Evolutionary conservation across 2,113 vertebrate species (phyloP).

Genomic region (Chionomys nivalis): DNA sequence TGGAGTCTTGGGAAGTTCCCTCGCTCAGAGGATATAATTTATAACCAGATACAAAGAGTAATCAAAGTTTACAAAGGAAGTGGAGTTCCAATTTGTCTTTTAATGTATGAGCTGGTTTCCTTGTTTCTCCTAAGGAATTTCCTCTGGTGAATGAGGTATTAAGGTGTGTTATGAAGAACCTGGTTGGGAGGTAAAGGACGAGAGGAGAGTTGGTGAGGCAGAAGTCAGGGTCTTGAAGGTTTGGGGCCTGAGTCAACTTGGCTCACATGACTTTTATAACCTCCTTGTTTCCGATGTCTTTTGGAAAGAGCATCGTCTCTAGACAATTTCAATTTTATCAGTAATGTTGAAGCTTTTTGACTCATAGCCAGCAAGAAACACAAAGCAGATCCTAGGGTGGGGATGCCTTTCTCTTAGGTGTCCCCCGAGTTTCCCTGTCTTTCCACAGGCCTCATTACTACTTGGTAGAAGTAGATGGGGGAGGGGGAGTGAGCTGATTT

Average conservation of each 20-base stretch:
- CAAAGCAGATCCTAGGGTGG: not conserved
- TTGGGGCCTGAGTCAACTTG: not conserved
- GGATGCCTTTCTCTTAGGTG: not conserved
- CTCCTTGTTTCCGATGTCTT: not conserved
- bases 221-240: not conserved
- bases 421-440: not conserved
- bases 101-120: not conserved
- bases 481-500: slow-evolving; percentile 14
- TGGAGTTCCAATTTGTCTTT: not conserved
- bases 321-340: no score
- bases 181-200: not conserved
- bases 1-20: not conserved
- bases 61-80: not conserved
- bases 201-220: not conserved
- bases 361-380: not conserved
- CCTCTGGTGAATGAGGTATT: not conserved
- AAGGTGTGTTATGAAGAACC: no score
- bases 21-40: not conserved
- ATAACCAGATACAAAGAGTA: not conserved
- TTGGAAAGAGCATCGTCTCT: not conserved
- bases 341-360: not conserved
- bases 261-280: no score
- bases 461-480: slow-evolving; percentile 5
- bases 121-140: not conserved
- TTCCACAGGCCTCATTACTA: not conserved